Evolutionary conservation across 2,113 vertebrate species (phyloP), one percentile per base, ranked within the genome.

Genomic region (Barbus barbus): DNA sequence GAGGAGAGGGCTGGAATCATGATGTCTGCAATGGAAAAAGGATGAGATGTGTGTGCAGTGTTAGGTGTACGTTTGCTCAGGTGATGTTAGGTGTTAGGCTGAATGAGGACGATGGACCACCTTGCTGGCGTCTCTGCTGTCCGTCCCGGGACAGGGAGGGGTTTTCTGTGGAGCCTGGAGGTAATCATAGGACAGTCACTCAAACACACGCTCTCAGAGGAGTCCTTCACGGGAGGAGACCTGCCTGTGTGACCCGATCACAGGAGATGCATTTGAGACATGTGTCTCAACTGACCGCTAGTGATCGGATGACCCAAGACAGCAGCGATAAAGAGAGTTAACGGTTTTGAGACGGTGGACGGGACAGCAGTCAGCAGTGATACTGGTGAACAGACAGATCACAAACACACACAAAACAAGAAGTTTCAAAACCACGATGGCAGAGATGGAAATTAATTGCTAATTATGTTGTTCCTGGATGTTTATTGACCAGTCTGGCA

Each of bases 161-260:
- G 87, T 93, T 92, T 91, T 96, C 96, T 99, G 97, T 82, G 90
- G 90, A 94, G 96, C 92, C 95, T 90, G 96, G 95, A 96, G 79
- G 95, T 95, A 93, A 95, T 94, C 94, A 91, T 87, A 94, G 93
- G 94, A 82, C 92, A 82, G 92, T 96, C 94, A 96, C 16, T 78
- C 71, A 81, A 46, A 33, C 58, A 81, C n/a, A 51, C 9, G 1
- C 18, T 3, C 60, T 5, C 9, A 51, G 48, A 51, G 48, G 48
- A 51, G 18, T 16, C 53, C 22, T n/a, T 58, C 20, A 56, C 7
- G 53, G 53, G 20, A 56, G 20, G 20, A 56, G 53, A 22, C 44
- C 44, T 46, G 44, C 3, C 4, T 14, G 44, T 13, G 12, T 46
- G 44, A n/a, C 53, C 53, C 53, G 53, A n/a, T 58, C 22, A 58